phyloP scores from a whole-genome alignment of 2,888 invertebrate species.

The Lasius fuliginosus region DNA sequence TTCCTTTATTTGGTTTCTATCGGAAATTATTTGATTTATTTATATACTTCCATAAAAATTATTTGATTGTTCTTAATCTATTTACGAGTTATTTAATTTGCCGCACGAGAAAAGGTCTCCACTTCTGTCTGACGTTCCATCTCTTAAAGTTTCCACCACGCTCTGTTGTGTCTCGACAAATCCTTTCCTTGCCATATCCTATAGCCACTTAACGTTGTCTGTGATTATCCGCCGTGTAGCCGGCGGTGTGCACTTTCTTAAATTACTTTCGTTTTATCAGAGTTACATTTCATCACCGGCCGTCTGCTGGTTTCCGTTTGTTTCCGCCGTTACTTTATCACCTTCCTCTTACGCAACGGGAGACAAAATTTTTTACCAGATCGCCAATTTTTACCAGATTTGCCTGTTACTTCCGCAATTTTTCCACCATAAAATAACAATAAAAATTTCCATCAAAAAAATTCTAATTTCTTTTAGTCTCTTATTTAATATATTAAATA shows the following conservation, averaged over 20 bases:
- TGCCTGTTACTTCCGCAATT: not conserved
- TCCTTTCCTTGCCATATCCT: slow-evolving; percentile 43
- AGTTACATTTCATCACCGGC: slow-evolving; percentile 51
- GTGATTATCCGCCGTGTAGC: slow-evolving; percentile 54
- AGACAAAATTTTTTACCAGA: slow-evolving; percentile 19
- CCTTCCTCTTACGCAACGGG: not conserved
- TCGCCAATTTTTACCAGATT: not conserved
- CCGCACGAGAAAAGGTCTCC: not conserved
- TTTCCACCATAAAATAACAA: not conserved
- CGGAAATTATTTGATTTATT: not conserved
- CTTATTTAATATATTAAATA: not conserved
- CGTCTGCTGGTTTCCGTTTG: not conserved
- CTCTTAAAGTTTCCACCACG: slow-evolving; percentile 3
- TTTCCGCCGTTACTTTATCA: slow-evolving; percentile 31
- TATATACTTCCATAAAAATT: not conserved
- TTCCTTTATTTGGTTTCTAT: not conserved
- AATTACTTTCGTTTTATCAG: slow-evolving; percentile 63
- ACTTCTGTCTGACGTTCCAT: slow-evolving; percentile 2
- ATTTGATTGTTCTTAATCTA: not conserved
- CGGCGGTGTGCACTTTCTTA: slow-evolving; percentile 56
- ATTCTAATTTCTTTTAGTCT: not conserved
- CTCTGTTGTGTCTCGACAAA: slow-evolving; percentile 39
- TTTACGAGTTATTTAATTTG: slow-evolving; percentile 6
- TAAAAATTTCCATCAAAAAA: not conserved
- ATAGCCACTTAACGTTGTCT: slow-evolving; percentile 51